Conservation (phyloP, 2,113 vertebrate genomes). For the Notarius lentiginosus region DNA sequence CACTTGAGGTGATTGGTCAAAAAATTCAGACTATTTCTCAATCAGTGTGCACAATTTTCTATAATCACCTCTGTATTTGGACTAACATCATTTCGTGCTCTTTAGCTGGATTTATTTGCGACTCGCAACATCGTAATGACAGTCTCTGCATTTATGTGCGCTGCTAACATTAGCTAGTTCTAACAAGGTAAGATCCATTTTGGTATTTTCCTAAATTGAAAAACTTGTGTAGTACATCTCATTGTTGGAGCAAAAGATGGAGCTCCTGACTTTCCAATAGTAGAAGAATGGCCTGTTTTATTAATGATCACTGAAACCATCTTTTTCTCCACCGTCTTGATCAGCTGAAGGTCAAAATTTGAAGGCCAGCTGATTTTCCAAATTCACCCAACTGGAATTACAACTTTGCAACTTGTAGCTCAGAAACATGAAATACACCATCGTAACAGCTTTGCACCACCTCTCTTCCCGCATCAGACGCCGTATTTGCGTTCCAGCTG, state of each 20-base stretch:
- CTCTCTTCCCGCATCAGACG: slow-evolving; percentile 72
- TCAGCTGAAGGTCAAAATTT: neutral
- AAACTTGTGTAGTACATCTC: neutral
- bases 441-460: neutral
- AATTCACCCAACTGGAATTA: neutral
- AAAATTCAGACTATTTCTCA: no score
- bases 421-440: neutral
- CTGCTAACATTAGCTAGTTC: neutral
- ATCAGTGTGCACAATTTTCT: no score
- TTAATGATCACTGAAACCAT: neutral
- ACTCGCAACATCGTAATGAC: neutral
- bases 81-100: neutral
- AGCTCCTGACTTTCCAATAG: neutral
- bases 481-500: slow-evolving; percentile 96
- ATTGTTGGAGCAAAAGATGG: neutral
- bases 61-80: no score
- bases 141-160: neutral
- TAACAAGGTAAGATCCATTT: neutral
- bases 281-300: neutral
- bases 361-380: neutral
- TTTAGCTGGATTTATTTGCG: neutral
- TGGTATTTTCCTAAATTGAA: neutral
- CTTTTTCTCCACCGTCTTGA: neutral
- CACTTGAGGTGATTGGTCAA: no score
- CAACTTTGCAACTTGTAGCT: neutral